Percentiles rank a stretch among this genome's conserved stretches.
phyloP scores from a whole-genome alignment of 1,140 invertebrate genomes.

The Scaptomyza pallida region DNA sequence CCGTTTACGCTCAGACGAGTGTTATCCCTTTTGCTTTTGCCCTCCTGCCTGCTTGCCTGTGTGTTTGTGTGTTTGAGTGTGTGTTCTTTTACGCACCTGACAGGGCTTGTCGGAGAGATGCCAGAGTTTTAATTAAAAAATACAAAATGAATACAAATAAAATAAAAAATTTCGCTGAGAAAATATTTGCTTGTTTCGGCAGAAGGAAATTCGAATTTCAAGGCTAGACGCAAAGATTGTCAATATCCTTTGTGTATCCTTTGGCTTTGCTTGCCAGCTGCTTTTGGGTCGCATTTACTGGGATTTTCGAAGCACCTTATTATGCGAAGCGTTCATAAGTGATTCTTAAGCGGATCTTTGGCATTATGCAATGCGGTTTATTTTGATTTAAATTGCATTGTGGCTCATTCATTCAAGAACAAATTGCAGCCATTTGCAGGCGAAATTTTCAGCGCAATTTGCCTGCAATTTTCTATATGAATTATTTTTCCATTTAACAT shows the following conservation, averaged over 20 bases:
- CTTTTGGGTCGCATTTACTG: not conserved
- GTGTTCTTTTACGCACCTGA: conserved; percentile 28
- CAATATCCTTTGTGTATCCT: conserved; percentile 26
- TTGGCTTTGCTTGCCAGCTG: not conserved
- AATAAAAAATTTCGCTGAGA: conserved; percentile 35
- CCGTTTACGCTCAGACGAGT: not conserved
- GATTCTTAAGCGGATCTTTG: conserved; percentile 28
- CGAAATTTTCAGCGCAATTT: conserved; percentile 38
- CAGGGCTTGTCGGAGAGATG: conserved; percentile 32
- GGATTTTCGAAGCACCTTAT: conserved; percentile 5
- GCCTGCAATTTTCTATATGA: conserved; percentile 38
- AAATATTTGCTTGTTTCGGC: conserved; percentile 42
- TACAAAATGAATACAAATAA: conserved; percentile 56
- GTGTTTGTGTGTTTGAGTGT: not conserved
- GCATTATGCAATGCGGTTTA: conserved; percentile 43
- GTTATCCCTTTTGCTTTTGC: conserved; percentile 19
- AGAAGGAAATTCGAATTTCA: conserved; percentile 17
- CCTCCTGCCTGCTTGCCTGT: not conserved
- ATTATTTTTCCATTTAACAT: conserved; percentile 18
- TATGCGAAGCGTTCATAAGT: conserved; percentile 15
- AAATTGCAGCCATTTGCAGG: conserved; percentile 37
- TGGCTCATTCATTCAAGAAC: conserved; percentile 52
- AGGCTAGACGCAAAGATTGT: conserved; percentile 16
- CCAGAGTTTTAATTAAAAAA: conserved; percentile 72
- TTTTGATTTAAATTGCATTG: conserved; percentile 64